phyloP scores from a whole-genome alignment of 2,113 vertebrate genomes.

The Eonycteris spelaea region DNA sequence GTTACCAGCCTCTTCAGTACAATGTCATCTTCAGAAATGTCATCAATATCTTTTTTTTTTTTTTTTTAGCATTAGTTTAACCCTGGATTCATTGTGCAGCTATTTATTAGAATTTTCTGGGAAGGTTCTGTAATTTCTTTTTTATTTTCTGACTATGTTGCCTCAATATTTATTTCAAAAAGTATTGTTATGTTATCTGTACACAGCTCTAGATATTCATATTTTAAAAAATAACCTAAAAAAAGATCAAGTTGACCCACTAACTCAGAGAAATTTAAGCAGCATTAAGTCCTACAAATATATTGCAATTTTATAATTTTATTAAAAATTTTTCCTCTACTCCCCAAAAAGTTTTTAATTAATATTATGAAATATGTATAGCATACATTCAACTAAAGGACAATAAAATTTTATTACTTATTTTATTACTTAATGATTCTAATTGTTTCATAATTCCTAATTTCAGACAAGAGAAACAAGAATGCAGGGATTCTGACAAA shows the following conservation, averaged over 20 bases:
- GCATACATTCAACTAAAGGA: neutral
- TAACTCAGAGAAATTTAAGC: conserved; percentile 26
- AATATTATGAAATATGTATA: neutral
- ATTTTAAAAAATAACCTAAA: neutral
- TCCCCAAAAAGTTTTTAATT: neutral
- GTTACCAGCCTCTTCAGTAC: neutral
- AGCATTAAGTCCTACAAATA: neutral
- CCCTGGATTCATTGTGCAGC: neutral
- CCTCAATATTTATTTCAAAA: conserved; percentile 18
- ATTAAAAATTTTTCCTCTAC: neutral
- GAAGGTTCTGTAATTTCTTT: neutral
- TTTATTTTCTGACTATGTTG: neutral
- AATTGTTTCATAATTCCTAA: conserved; percentile 59
- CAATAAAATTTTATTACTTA: neutral
- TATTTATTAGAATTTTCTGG: conserved; percentile 5
- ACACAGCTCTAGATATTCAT: neutral
- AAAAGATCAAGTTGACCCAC: neutral
- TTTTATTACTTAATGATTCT: conserved; percentile 6
- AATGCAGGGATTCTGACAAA: conserved; percentile 58
- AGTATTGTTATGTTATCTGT: neutral
- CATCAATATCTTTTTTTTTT: neutral
- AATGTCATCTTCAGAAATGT: neutral
- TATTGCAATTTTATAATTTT: conserved; percentile 12
- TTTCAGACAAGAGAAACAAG: conserved; percentile 83
- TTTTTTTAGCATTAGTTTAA: neutral